A percentile compares a stretch with the other conserved stretches of the same genome.
Conservation (phyloP, 2,797 vertebrate genomes). For the Cuniculus paca region DNA sequence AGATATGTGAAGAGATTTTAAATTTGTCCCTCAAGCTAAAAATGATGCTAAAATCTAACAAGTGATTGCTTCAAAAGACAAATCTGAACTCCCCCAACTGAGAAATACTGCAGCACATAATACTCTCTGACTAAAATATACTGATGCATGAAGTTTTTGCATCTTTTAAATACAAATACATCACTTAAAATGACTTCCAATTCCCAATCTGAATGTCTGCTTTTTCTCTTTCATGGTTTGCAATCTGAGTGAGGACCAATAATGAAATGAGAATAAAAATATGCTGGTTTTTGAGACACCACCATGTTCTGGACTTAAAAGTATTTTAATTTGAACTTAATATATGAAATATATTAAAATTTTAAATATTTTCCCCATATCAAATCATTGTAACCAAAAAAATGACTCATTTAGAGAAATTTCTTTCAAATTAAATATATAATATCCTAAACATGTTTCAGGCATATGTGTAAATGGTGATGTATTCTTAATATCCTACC, state of each 20-base stretch:
- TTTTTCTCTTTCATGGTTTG: neutral
- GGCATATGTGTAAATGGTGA: neutral
- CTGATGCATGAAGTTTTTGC: neutral
- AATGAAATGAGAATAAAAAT: constrained; percentile 6
- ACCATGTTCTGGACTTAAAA: neutral
- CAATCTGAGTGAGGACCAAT: constrained; percentile 31
- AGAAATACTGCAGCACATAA: neutral
- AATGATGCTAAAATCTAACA: constrained; percentile 30
- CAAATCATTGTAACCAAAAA: constrained; percentile 1
- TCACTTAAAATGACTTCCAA: constrained; percentile 52
- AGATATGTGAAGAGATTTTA: neutral
- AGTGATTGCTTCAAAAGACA: constrained; percentile 47
- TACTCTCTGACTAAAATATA: neutral
- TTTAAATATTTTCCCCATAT: neutral
- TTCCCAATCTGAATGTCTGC: neutral
- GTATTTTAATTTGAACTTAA: constrained; percentile 33
- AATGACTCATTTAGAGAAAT: neutral
- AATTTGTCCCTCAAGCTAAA: neutral
- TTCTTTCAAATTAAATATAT: constrained; percentile 52
- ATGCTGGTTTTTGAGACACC: neutral
- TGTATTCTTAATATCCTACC: constrained; percentile 29
- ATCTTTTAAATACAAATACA: neutral
- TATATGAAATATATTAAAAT: constrained; percentile 26
- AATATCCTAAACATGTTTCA: constrained; percentile 1
- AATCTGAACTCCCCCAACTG: neutral